Conservation (phyloP, 2,797 vertebrate genomes). For the Luscinia megarhynchos region DNA sequence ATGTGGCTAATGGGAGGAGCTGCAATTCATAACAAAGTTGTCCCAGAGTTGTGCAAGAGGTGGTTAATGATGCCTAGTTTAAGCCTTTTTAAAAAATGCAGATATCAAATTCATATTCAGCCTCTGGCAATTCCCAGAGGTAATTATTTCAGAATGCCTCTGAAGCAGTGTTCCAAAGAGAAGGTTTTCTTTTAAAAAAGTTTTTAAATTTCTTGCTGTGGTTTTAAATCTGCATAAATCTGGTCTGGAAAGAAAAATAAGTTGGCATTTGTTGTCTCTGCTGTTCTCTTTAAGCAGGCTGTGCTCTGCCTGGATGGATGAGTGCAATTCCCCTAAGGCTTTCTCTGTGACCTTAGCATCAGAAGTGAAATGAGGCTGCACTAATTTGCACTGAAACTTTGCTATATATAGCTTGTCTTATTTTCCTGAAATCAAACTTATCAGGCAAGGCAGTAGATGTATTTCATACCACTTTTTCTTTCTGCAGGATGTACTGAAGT, state of each 20-base stretch:
- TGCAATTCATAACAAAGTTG: no score
- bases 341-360: not conserved
- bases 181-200: no score
- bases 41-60: no score
- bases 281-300: not conserved
- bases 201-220: no score
- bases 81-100: no score
- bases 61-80: no score
- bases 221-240: not conserved
- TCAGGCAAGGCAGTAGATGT: not conserved
- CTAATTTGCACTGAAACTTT: not conserved
- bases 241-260: not conserved
- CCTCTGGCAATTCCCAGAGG: no score
- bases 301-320: not conserved
- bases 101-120: no score
- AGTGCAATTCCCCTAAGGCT: not conserved
- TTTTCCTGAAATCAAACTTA: not conserved
- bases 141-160: no score
- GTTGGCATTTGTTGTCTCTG: not conserved
- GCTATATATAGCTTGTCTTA: not conserved
- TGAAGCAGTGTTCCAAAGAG: no score
- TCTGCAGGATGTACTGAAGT: not conserved
- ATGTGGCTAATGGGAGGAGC: no score
- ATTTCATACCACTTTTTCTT: not conserved
- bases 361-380: not conserved